Base-by-base conservation (phyloP, 2,888 invertebrate species). In the Beris chalybata region DNA sequence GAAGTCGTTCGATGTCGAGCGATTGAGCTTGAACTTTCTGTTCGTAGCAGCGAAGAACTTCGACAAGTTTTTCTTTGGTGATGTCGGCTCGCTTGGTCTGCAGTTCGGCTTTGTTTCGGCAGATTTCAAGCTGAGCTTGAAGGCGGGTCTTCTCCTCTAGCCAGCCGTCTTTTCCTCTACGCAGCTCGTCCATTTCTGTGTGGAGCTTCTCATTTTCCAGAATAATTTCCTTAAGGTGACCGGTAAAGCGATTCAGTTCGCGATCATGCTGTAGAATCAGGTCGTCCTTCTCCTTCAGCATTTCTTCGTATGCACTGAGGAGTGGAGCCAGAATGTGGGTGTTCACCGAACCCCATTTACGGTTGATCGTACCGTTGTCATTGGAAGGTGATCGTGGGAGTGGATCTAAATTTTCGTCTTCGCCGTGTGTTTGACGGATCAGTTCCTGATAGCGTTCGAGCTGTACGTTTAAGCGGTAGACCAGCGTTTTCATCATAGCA, bases 261-360 rank as follows among this genome's bases (percentile, higher is more conserved):
- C 83, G 83, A 72, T 88, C 89, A 71, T 91, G 92, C 71, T 87
- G 87, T 15, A 82, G 75, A 56, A 93, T 87, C 0, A 92, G 83
- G 48, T 85, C 85, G 66, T 90, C 89, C 75, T 92, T 92, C 73
- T 93, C 92, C 72, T 83, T 83, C 0, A 92, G 77, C 69, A 89
- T 89, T 74, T 92, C 91, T 77, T 91, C 89, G 74, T 92, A 93
- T 0, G 92, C 90, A 74, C 90, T 87, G 70, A 92, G 82, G 4
- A 93, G 81, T 0, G 92, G 92, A 0, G 84, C 85, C 78, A 83
- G 53, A 69, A 82, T 77, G 63, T 78, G 74, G 43, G 75, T 74
- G 29, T 74, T 75, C 5, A 79, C 69, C 0, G 72, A 54, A 1
- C 72, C 74, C 71, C 74, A 71, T 69, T 73, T 65, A 5, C 65